phyloP scores from a whole-genome alignment of 2,113 vertebrate genomes.

The Chaetura pelagica region DNA sequence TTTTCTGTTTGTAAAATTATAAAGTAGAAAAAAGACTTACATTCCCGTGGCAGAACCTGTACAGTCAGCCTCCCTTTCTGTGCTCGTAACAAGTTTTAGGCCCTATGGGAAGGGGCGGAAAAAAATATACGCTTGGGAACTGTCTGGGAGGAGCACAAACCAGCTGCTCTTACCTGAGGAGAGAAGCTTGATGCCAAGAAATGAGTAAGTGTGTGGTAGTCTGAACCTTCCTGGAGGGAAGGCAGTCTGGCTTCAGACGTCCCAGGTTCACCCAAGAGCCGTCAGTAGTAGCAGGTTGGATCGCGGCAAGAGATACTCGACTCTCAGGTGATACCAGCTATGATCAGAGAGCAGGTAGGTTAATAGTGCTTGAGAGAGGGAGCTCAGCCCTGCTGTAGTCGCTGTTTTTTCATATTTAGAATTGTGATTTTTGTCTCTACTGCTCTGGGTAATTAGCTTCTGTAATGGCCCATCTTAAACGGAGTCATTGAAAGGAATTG shows the following conservation, averaged over 20 bases:
- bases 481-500: not conserved
- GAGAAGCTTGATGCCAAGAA: not conserved
- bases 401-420: not conserved
- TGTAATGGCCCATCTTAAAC: not conserved
- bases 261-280: rapidly evolving
- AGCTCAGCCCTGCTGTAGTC: not conserved
- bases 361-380: not conserved
- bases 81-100: not conserved
- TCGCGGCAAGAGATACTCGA: not conserved
- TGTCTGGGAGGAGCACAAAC: constrained; percentile 27
- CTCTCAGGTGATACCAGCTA: not conserved
- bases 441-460: not conserved
- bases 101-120: not conserved
- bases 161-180: not conserved
- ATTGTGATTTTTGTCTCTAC: not conserved
- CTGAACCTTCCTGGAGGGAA: not conserved
- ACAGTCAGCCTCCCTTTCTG: constrained; percentile 4
- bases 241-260: not conserved
- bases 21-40: not conserved
- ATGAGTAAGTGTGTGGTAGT: not conserved
- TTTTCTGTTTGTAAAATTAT: not conserved
- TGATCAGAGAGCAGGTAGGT: constrained; percentile 9
- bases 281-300: not conserved
- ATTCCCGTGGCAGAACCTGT: constrained; percentile 21
- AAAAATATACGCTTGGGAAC: not conserved